Conservation (phyloP, 1,140 invertebrate genomes). For the Temnothorax longispinosus region DNA sequence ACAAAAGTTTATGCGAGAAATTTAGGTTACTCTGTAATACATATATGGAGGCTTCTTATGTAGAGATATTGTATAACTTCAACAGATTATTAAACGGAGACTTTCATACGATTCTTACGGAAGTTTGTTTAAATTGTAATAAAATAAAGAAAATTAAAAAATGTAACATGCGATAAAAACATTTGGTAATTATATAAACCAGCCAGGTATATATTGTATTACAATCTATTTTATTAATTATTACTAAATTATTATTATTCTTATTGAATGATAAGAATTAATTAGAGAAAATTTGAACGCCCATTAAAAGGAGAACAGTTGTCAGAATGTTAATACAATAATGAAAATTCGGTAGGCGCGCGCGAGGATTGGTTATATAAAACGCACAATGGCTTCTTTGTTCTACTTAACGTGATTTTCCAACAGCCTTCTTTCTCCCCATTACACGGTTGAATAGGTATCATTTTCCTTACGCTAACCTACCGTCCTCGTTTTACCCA, state of each 20-base stretch:
- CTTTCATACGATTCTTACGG: background rate
- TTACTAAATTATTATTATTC: background rate
- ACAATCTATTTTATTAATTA: background rate
- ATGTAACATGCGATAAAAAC: background rate
- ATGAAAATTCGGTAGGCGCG: background rate
- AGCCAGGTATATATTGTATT: background rate
- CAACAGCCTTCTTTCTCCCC: background rate
- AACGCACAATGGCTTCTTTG: background rate
- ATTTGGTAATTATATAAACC: constrained; percentile 7
- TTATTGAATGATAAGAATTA: background rate
- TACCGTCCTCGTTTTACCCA: background rate
- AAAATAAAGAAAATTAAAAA: background rate
- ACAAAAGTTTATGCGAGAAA: background rate
- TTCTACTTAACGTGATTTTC: background rate
- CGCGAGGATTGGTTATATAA: too few species aligned
- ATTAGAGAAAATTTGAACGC: background rate
- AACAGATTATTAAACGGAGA: constrained; percentile 12
- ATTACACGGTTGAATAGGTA: background rate
- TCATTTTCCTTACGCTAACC: background rate
- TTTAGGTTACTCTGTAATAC: background rate
- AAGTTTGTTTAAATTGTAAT: background rate
- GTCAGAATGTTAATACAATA: background rate
- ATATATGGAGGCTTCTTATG: background rate
- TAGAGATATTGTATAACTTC: background rate
- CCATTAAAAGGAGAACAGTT: background rate